Evolutionary conservation across 2,797 vertebrate species (phyloP), one percentile per base, ranked within the genome.

Genomic region (Ptychadena robeensis): DNA sequence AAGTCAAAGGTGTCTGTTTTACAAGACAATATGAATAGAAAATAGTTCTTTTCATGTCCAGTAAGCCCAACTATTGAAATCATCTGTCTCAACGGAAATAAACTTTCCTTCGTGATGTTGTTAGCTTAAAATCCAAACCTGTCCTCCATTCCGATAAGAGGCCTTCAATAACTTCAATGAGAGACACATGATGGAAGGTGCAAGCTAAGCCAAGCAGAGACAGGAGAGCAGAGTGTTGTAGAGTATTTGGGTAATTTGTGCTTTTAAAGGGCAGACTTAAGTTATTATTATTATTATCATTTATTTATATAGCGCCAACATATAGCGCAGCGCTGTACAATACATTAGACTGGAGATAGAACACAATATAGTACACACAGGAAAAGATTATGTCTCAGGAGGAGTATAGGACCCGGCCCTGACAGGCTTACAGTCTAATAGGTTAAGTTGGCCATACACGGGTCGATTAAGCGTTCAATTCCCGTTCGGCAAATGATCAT

Each of bases 31-130:
- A 69, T 73, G 77, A 61, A 80, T 74, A 44, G 61, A 73, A 79
- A 75, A 76, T 48, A 48, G 64, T 44, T 76, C 11, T 31, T 85
- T 85, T 80, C 80, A 79, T 68, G 70, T 34, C 34, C 64, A 64
- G 31, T 64, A 68, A 44, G 57, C 66, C 18, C 70, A 37, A 48
- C 37, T 63, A 82, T 71, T 77, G 48, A 69, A 82, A 78, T 59
- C 48, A 14, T 66, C 18, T 44, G 68, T 73, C 86, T 76, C 87
- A 38, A 77, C 86, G 80, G 61, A 63, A 82, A 88, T n/a, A 78
- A 10, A 59, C 27, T 68, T 74, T 71, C 80, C 9, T 37, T 76
- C 87, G 87, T 89, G 83, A 88, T 88, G 86, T 67, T 34, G 11
- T 66, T n/a, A 77, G 22, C 30, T 66, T 63, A 44, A 11, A 63